Evolutionary conservation across 1,140 invertebrate species (phyloP).

Genomic region (Calephelis virginiensis): DNA sequence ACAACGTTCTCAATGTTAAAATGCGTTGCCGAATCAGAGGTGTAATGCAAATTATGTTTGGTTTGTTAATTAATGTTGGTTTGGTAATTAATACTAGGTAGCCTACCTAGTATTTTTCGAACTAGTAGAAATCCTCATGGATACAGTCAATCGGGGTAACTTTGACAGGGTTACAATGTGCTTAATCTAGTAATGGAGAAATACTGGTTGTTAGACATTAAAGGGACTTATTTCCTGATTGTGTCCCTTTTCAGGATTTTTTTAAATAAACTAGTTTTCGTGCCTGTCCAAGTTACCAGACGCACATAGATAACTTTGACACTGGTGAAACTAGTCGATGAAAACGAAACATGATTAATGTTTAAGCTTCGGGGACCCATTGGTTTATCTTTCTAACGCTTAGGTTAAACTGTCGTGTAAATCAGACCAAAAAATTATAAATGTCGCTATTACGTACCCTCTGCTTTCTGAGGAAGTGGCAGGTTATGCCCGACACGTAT

Average conservation of each 20-base stretch:
- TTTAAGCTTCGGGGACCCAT: neutral
- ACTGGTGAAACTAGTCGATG: neutral
- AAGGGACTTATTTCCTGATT: neutral
- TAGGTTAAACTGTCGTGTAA: neutral
- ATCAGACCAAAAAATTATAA: neutral
- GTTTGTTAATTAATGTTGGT: too few relatives aligned
- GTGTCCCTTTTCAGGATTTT: neutral
- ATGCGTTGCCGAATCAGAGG: too few relatives aligned
- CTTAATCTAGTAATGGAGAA: neutral
- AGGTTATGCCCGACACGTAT: too few relatives aligned
- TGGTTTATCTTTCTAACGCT: neutral
- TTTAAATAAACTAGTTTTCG: neutral
- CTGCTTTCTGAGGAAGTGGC: too few relatives aligned
- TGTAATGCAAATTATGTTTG: too few relatives aligned
- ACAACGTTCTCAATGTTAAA: too few relatives aligned
- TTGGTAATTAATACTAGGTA: too few relatives aligned
- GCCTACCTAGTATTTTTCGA: too few relatives aligned
- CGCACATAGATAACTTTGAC: slow-evolving; percentile 4
- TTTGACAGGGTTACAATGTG: too few relatives aligned
- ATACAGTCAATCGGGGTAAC: too few relatives aligned
- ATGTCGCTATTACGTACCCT: neutral
- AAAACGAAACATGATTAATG: neutral
- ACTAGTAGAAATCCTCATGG: too few relatives aligned
- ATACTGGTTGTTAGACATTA: neutral
- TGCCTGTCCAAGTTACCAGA: slow-evolving; percentile 2